These are phyloP conservation scores for Dendroctonus valens DNA, from an alignment of 1,140 invertebrate species.

Conservation along the genomic window DNA sequence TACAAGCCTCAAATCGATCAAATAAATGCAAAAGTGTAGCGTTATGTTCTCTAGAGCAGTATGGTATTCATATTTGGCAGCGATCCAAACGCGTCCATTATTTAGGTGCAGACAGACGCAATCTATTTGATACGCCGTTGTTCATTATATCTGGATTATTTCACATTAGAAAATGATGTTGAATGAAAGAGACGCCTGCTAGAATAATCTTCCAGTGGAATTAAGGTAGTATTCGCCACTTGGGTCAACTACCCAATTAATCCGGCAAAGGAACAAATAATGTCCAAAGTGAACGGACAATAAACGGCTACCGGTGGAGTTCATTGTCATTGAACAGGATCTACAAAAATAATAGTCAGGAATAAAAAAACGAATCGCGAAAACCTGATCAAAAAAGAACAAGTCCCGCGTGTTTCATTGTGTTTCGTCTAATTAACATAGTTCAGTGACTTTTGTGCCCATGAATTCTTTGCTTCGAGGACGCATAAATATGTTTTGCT, in stretches of 20 bases:
- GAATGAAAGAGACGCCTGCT: too few relatives aligned
- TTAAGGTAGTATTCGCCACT: too few relatives aligned
- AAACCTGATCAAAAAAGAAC: conserved; percentile 21
- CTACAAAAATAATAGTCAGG: conserved; percentile 18
- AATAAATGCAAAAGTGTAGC: too few relatives aligned
- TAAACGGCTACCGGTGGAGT: conserved; percentile 11
- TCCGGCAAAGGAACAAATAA: conserved; percentile 2
- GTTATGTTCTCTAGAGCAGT: too few relatives aligned
- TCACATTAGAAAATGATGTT: background rate
- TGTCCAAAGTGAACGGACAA: background rate
- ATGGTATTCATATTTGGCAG: too few relatives aligned
- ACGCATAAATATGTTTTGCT: too few relatives aligned
- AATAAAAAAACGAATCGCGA: conserved; percentile 13
- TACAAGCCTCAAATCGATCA: too few relatives aligned
- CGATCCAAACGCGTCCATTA: too few relatives aligned
- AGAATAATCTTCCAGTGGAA: too few relatives aligned
- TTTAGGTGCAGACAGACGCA: too few relatives aligned
- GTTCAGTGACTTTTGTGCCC: conserved; percentile 16
- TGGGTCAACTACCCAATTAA: conserved; percentile 7
- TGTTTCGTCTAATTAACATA: conserved; percentile 23
- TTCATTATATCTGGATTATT: background rate
- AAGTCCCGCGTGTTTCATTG: conserved; percentile 15
- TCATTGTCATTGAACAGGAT: conserved; percentile 24
- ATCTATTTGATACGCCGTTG: background rate
- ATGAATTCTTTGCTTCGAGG: background rate